Conservation (phyloP, 2,888 invertebrate genomes). For the Diarsia rubi region DNA sequence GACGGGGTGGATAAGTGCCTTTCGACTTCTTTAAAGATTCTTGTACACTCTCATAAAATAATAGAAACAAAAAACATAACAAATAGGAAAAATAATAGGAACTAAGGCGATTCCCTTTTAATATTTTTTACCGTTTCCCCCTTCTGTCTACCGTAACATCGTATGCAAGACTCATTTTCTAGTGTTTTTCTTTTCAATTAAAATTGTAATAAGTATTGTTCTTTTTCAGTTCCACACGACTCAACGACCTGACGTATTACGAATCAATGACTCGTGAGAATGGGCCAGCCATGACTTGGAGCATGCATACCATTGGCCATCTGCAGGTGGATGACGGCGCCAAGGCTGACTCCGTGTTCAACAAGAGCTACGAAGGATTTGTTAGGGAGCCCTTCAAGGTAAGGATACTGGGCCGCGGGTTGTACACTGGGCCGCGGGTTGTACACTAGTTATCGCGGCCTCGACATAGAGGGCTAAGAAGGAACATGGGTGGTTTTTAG, state of each 20-base stretch:
- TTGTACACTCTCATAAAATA: no score
- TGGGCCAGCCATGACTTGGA: conserved; percentile 92
- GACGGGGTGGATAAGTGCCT: no score
- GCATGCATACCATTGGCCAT: conserved; percentile 91
- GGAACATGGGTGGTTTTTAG: no score
- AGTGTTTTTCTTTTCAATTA: neutral
- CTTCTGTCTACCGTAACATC: neutral
- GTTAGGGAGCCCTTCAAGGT: conserved; percentile 92
- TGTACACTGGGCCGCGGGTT: no score
- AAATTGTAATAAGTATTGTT: neutral
- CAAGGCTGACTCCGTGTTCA: conserved; percentile 87
- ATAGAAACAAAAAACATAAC: no score
- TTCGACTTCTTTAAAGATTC: no score
- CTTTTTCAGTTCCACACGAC: conserved; percentile 81
- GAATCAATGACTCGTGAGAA: conserved; percentile 88
- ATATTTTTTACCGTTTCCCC: neutral
- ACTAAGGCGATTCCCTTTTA: neutral
- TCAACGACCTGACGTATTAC: conserved; percentile 90
- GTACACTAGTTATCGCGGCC: no score
- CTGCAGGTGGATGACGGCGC: conserved; percentile 81
- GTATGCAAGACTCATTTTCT: neutral
- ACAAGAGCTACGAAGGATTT: conserved; percentile 88
- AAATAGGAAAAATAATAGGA: no score
- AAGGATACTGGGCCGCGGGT: no score
- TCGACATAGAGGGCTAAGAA: no score